Evolutionary conservation across 1,140 invertebrate genomes (phyloP).

Genomic region (Heliconius hermathena): DNA sequence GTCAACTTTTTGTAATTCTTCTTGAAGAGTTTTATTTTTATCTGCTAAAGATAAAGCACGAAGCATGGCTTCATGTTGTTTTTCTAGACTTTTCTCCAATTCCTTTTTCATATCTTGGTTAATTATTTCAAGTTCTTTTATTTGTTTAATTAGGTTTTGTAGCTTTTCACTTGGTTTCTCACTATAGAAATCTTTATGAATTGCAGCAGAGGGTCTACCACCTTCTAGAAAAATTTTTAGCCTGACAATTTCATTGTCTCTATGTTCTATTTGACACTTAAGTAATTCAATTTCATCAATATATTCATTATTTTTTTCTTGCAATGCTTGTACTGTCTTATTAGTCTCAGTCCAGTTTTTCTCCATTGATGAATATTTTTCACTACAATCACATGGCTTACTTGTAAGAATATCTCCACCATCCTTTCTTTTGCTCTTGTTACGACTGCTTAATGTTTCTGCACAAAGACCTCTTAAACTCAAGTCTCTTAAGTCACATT

Average conservation of each 20-base stretch:
- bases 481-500: conserved; percentile 71
- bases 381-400: conserved; percentile 65
- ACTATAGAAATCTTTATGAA: conserved; percentile 83
- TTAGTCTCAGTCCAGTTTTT: conserved; percentile 57
- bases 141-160: conserved; percentile 73
- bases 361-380: conserved; percentile 44
- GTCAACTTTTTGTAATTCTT: conserved; percentile 86
- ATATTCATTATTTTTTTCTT: conserved; percentile 66
- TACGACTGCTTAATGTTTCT: conserved; percentile 73
- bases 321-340: conserved; percentile 54
- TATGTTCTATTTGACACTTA: conserved; percentile 72
- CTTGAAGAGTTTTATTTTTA: conserved; percentile 85
- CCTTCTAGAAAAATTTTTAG: conserved; percentile 85
- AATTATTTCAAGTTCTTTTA: conserved; percentile 78
- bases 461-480: conserved; percentile 75
- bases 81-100: conserved; percentile 81
- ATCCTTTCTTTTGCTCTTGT: conserved; percentile 69
- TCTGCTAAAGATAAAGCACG: conserved; percentile 86
- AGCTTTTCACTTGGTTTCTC: conserved; percentile 69
- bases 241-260: conserved; percentile 85
- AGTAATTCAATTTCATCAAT: conserved; percentile 71
- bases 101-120: conserved; percentile 83
- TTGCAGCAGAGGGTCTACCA: conserved; percentile 81
- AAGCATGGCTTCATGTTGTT: conserved; percentile 89
- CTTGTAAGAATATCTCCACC: conserved; percentile 44